A percentile compares a stretch with the other conserved stretches of the same genome.
Conservation (phyloP, 2,113 vertebrate genomes). For the Drymodes brunneopygia region DNA sequence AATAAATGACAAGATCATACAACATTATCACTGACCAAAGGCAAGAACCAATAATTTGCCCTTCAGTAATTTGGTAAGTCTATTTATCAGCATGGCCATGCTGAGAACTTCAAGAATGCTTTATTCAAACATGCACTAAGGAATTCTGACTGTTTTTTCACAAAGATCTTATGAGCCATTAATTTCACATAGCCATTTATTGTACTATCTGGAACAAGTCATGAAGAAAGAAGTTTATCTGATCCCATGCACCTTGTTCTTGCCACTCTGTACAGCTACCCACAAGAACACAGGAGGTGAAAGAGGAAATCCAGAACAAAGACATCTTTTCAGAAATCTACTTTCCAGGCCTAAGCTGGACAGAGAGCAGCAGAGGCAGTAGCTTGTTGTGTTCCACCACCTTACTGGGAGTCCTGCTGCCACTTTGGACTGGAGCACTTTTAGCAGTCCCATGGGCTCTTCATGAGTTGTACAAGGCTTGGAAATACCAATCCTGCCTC, state of each 20-base stretch:
- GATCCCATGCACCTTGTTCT: neutral
- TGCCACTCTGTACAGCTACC: neutral
- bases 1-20: slow-evolving; percentile 41
- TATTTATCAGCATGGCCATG: slow-evolving; percentile 9
- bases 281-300: neutral
- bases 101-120: neutral
- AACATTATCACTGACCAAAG: slow-evolving; percentile 10
- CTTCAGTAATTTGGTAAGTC: neutral
- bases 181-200: neutral
- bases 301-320: neutral
- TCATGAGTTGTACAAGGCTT: neutral
- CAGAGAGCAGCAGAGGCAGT: neutral
- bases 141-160: neutral
- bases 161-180: neutral
- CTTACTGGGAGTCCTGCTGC: neutral
- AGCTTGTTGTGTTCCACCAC: neutral
- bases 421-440: neutral
- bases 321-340: neutral
- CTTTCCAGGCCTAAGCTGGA: neutral
- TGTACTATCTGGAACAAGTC: neutral
- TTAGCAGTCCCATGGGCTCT: neutral
- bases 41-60: slow-evolving; percentile 18
- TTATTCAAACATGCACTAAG: neutral
- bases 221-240: neutral
- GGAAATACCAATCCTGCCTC: neutral